Base-by-base conservation (phyloP, 2,113 vertebrate genomes). In the Rousettus leschenaultii region DNA sequence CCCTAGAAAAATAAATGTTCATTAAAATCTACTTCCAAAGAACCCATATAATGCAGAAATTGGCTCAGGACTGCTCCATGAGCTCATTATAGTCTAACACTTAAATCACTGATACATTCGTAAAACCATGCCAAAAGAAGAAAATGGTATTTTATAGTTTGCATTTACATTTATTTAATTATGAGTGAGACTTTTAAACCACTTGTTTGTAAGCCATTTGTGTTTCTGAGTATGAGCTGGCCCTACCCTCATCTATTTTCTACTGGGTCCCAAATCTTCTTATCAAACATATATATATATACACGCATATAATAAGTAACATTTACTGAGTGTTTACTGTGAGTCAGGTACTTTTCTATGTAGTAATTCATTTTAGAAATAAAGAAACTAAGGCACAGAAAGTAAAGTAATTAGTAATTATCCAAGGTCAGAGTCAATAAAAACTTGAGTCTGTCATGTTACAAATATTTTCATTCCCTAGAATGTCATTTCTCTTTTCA, bases 11-110 rank as follows among this genome's bases (percentile, higher is more conserved):
- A 65, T 33, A 68, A 91, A 77, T n/a, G 15, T 38, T 87, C 40
- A 59, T 77, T 93, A 89, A 96, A 95, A 75, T 87, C 35, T 85
- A 33, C 53, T 90, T 95, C 40, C 57, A n/a, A 78, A 97, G 38
- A 91, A 59, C 38, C 9, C 33, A 59, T 22, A 82, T 38, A 87
- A 94, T 45, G 35, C 22, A 88, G 61, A 88, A 73, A 68, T 0
- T 79, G 82, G 77, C 65, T 71, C 86, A 68, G 18, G 26, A 79
- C 14, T 91, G 21, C n/a, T 68, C 59, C 63, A 35, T 33, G 35
- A 59, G 83, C n/a, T 91, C 18, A 79, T 45, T 65, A 48, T 8
- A 55, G 26, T 33, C 3, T 11, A 66, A 92, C 70, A 71, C 18
- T 77, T 33, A 38, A 86, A 53, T 74, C 24, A 66, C 5, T 66